Percentiles rank a stretch among this genome's conserved stretches.
phyloP scores from a whole-genome alignment of 2,888 invertebrate species.

The Campopleginae sp. region DNA sequence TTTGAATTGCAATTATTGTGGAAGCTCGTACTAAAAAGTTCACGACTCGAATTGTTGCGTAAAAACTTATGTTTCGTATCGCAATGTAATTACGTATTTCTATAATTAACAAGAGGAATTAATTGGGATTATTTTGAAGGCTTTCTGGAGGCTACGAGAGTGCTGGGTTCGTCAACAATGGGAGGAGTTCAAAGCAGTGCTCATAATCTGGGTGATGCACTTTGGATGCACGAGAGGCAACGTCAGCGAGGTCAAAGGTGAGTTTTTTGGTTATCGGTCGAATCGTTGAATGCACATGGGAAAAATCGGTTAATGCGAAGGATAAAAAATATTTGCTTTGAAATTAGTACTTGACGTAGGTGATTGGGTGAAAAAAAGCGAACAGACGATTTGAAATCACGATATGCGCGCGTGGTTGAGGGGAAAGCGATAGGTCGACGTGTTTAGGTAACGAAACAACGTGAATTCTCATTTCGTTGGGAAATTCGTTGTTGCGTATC shows the following conservation, averaged over 20 bases:
- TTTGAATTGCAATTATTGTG: too few species aligned
- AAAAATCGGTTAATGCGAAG: constrained; percentile 20
- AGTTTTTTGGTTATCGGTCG: constrained; percentile 64
- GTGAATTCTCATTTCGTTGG: constrained; percentile 41
- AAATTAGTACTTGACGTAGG: constrained; percentile 16
- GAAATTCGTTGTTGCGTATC: constrained; percentile 28
- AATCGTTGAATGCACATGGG: neutral
- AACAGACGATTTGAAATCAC: neutral
- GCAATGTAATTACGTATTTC: neutral
- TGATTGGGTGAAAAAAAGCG: neutral
- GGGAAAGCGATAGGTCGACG: neutral
- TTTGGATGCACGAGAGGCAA: constrained; percentile 82
- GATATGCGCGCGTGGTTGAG: neutral
- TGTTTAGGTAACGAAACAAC: constrained; percentile 1
- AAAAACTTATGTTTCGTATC: neutral
- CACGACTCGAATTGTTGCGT: too few species aligned
- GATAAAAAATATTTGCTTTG: constrained; percentile 15
- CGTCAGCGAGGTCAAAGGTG: constrained; percentile 80
- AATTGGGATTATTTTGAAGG: constrained; percentile 49
- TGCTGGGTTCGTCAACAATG: constrained; percentile 72
- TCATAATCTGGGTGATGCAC: constrained; percentile 81
- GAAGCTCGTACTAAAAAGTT: too few species aligned
- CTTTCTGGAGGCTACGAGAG: constrained; percentile 31
- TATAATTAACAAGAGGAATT: constrained; percentile 9
- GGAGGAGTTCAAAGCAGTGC: constrained; percentile 82